These are phyloP conservation scores for Pheosia gnoma DNA, from an alignment of 2,888 invertebrate genomes.

Conservation along the genomic window DNA sequence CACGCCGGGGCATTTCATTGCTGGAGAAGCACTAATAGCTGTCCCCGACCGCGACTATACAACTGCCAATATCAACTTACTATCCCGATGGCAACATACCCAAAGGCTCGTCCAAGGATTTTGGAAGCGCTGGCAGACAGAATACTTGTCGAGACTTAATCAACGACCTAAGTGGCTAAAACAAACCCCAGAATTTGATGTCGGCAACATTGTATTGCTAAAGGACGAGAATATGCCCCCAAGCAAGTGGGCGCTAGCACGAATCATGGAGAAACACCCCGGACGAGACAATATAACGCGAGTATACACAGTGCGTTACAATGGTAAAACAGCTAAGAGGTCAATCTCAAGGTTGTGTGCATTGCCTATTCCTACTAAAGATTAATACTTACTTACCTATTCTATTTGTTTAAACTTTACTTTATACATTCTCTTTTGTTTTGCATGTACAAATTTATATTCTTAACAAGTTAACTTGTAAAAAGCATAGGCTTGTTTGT, in stretches of 20 bases:
- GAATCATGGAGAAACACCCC: constrained; percentile 29
- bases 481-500: too few relatives aligned
- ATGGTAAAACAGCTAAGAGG: constrained; percentile 21
- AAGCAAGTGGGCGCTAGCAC: constrained; percentile 30
- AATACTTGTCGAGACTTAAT: constrained; percentile 29
- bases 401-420: too few relatives aligned
- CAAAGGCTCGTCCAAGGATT: constrained; percentile 30
- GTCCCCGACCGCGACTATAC: constrained; percentile 21
- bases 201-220: constrained; percentile 35
- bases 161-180: constrained; percentile 31
- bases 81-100: constrained; percentile 31
- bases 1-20: constrained; percentile 39
- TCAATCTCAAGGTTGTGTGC: constrained; percentile 24
- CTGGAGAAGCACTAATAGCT: constrained; percentile 25
- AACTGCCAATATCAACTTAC: constrained; percentile 12
- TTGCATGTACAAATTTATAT: too few relatives aligned
- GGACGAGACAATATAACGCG: constrained; percentile 28
- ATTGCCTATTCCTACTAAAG: constrained; percentile 16
- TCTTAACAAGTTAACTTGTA: too few relatives aligned
- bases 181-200: constrained; percentile 18
- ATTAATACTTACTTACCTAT: too few relatives aligned
- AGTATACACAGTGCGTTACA: constrained; percentile 31
- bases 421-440: too few relatives aligned
- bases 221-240: constrained; percentile 33
- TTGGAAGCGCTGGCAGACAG: constrained; percentile 31